Conservation (phyloP, 2,113 vertebrate genomes). For the Cephalopterus ornatus region DNA sequence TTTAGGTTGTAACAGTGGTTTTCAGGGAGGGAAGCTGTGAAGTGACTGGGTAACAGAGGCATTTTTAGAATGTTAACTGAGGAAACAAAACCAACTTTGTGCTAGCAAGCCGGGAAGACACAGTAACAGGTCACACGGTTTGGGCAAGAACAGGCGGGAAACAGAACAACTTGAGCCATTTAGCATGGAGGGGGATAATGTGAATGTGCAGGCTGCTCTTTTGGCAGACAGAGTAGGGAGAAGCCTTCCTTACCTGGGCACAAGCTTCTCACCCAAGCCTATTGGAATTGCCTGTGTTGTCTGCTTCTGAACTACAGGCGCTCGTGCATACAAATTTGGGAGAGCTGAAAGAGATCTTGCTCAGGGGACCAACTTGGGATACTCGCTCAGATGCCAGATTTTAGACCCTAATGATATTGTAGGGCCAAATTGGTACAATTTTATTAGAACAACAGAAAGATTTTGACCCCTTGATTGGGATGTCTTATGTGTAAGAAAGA, state of each 20-base stretch:
- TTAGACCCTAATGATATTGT: neutral
- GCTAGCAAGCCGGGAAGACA: neutral
- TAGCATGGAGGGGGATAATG: fast-evolving
- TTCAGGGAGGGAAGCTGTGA: neutral
- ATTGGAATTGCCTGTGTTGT: neutral
- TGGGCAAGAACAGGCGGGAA: neutral
- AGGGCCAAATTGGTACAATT: neutral
- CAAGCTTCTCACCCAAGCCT: neutral
- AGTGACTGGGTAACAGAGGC: neutral
- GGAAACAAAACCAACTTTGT: neutral
- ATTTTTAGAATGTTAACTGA: neutral
- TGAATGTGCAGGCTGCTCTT: neutral
- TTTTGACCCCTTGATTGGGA: neutral
- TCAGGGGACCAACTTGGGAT: neutral
- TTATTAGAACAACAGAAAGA: neutral
- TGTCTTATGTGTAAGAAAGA: neutral
- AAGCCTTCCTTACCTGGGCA: neutral
- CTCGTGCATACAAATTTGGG: fast-evolving
- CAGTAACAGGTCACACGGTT: fast-evolving
- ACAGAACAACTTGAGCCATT: neutral
- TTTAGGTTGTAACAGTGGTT: neutral
- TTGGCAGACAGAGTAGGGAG: neutral
- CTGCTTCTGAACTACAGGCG: neutral
- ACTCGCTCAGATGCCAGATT: neutral
- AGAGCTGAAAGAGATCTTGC: neutral